Evolutionary conservation across 2,797 vertebrate genomes (phyloP).

Genomic region (Benthosema pterotum): DNA sequence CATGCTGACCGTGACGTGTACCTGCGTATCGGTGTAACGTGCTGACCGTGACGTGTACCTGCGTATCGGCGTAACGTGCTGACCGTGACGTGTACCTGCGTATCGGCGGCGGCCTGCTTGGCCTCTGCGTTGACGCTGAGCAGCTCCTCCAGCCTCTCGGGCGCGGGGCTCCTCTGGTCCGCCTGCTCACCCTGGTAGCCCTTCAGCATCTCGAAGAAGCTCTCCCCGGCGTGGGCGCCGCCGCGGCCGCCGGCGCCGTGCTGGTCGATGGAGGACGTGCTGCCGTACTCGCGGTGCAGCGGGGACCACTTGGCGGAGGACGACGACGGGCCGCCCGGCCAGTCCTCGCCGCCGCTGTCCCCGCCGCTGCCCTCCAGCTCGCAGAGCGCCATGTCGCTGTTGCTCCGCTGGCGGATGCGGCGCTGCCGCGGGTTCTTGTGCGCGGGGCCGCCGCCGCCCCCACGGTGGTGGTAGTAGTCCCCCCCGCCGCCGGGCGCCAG

Average conservation of each 20-base stretch:
- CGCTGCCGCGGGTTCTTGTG: constrained; percentile 86
- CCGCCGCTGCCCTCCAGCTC: constrained; percentile 93
- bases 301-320: constrained; percentile 91
- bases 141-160: constrained; percentile 88
- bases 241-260: constrained; percentile 77
- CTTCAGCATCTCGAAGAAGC: constrained; percentile 94
- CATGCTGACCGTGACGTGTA: too few relatives aligned
- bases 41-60: too few relatives aligned
- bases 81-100: constrained; percentile 57
- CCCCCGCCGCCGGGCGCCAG: constrained; percentile 85
- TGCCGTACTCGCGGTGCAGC: constrained; percentile 94
- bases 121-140: constrained; percentile 79
- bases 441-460: constrained; percentile 84
- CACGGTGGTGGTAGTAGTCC: too few relatives aligned
- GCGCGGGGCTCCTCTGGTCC: constrained; percentile 87
- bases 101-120: constrained; percentile 84
- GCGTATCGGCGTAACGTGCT: too few relatives aligned
- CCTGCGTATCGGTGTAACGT: too few relatives aligned
- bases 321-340: constrained; percentile 78
- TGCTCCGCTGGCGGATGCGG: constrained; percentile 93
- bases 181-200: constrained; percentile 89
- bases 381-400: constrained; percentile 95
- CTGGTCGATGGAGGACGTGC: constrained; percentile 97
- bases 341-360: constrained; percentile 93
- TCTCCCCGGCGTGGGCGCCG: constrained; percentile 88